phyloP scores from a whole-genome alignment of 2,888 invertebrate genomes.

The Hemaris fuciformis region DNA sequence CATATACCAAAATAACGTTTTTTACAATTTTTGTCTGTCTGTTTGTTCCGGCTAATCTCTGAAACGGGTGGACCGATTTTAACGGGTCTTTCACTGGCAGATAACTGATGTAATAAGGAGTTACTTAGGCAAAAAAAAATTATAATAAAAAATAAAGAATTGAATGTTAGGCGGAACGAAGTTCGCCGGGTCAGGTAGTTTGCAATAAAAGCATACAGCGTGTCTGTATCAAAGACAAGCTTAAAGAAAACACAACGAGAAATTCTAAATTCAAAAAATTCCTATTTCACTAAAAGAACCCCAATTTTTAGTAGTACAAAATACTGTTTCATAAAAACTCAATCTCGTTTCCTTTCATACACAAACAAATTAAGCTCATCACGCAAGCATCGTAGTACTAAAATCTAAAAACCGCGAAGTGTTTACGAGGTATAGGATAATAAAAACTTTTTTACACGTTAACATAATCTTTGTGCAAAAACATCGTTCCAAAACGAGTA shows the following conservation, averaged over 20 bases:
- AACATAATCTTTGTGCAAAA: not conserved
- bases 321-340: not conserved
- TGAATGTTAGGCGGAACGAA: no score
- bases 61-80: no score
- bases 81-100: no score
- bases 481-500: not conserved
- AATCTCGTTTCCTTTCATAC: not conserved
- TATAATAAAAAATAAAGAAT: no score
- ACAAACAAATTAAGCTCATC: not conserved
- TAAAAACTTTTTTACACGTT: constrained; percentile 1
- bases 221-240: not conserved
- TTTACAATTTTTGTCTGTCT: no score
- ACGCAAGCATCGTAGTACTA: not conserved
- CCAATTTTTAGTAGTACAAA: not conserved
- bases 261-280: not conserved
- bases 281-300: not conserved
- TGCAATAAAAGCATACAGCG: not conserved
- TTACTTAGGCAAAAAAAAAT: no score
- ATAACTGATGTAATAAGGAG: no score
- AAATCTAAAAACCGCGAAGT: not conserved
- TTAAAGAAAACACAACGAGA: no score
- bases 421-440: not conserved
- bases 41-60: no score
- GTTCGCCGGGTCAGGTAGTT: no score
- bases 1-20: no score